Evolutionary conservation across 2,113 vertebrate species (phyloP), one percentile per base, ranked within the genome.

Genomic region (Hippoglossus stenolepis): DNA sequence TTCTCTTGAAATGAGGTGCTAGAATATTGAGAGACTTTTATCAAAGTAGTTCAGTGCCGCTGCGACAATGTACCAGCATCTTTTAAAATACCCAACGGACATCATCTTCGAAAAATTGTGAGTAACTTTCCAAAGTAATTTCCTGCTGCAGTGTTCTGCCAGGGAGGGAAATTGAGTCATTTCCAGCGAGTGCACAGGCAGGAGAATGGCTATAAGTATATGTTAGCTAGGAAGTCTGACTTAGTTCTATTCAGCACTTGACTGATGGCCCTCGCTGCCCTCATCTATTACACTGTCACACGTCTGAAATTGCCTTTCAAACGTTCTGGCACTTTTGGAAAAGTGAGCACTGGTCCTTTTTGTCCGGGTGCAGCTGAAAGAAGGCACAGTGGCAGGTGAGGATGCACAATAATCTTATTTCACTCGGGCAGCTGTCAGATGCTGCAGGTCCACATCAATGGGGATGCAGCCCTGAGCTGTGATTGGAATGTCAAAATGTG

Each of bases 231-330:
- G 35, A 85, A 87, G 75, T 87, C 82, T 79, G 88, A 89, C 89
- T 91, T 79, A 69, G 85, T 84, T 75, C 84, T 75, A 75, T 68
- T 80, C 66, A 28, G 80, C 87, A 70, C 69, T 89, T 88, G 90
- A 89, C 71, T 90, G 92, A 92, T 89, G 88, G 88, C 76, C 84
- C 77, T 74, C 35, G 51, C 89, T 82, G 81, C 85, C 83, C 85
- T 82, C 88, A 85, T 92, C 87, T 80, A 90, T 89, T 92, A 91
- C 87, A 77, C 87, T 91, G 90, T 89, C 92, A 92, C 85, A 85
- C 12, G 53, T 79, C 73, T 84, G 77, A 83, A 89, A 91, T 91
- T 92, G 90, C 90, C 85, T 92, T 93, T 93, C 91, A 93, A 87
- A 84, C 7, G 2, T 74, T 90, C 78, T 80, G 84, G 79, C 84